Conservation (phyloP, 2,888 invertebrate species). For the Folsomia candida region DNA sequence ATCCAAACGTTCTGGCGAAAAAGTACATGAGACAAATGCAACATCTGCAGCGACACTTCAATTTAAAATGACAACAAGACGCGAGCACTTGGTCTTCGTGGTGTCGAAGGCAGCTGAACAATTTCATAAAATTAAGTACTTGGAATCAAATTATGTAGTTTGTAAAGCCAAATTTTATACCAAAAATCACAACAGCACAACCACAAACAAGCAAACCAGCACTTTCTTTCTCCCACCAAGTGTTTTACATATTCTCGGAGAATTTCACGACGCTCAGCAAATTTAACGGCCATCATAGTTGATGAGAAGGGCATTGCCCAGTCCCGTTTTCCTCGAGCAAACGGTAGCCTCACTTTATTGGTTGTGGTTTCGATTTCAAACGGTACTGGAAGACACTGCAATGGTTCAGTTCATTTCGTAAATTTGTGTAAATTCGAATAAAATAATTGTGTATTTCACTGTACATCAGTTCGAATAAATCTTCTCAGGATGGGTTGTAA, state of each 20-base stretch:
- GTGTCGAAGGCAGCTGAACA: constrained; percentile 6
- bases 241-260: constrained; percentile 22
- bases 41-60: constrained; percentile 21
- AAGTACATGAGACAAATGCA: constrained; percentile 19
- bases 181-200: constrained; percentile 26
- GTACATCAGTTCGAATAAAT: constrained; percentile 39
- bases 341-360: constrained; percentile 21
- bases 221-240: not conserved
- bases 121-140: constrained; percentile 4
- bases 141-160: not conserved
- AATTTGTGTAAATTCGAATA: not conserved
- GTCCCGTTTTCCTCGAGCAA: constrained; percentile 21
- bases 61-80: not conserved
- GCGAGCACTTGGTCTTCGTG: not conserved
- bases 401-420: not conserved
- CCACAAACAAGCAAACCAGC: constrained; percentile 21
- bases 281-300: constrained; percentile 6
- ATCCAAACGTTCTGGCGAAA: not conserved
- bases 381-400: constrained; percentile 31
- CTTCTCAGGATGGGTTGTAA: constrained; percentile 33
- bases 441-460: not conserved
- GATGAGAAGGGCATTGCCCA: constrained; percentile 17
- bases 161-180: not conserved
- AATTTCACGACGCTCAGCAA: constrained; percentile 13
- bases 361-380: constrained; percentile 24